Conservation (phyloP, 2,888 invertebrate species). For the Lymantria dispar region DNA sequence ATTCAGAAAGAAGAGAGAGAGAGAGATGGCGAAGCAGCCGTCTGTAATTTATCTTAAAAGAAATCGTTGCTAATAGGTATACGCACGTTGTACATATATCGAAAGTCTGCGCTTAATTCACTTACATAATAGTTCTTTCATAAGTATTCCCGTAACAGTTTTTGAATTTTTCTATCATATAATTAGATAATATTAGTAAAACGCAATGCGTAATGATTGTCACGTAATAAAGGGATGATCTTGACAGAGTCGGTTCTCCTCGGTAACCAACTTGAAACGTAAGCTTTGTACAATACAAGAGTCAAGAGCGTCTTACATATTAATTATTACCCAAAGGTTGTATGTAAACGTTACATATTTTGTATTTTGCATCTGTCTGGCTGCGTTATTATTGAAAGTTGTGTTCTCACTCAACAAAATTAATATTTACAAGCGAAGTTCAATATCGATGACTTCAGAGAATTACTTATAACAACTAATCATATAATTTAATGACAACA, state of each 20-base stretch:
- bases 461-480: too few species aligned
- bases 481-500: too few species aligned
- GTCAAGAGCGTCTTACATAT: slow-evolving; percentile 31
- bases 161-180: slow-evolving; percentile 14
- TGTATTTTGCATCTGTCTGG: not conserved
- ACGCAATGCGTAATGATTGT: slow-evolving; percentile 17
- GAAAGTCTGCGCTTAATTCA: slow-evolving; percentile 7
- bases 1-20: too few species aligned
- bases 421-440: not conserved
- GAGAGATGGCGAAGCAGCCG: too few species aligned
- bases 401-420: not conserved
- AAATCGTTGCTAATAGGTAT: too few species aligned
- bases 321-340: not conserved
- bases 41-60: too few species aligned
- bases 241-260: slow-evolving; percentile 38
- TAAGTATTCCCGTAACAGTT: slow-evolving; percentile 7
- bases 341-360: not conserved
- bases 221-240: slow-evolving; percentile 28
- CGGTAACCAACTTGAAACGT: slow-evolving; percentile 53
- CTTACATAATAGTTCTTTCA: slow-evolving; percentile 10
- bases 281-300: slow-evolving; percentile 26
- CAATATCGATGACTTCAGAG: not conserved
- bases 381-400: not conserved
- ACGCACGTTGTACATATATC: not conserved
- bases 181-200: slow-evolving; percentile 10